These are phyloP conservation scores for Athalia cordata DNA, from an alignment of 2,888 invertebrate genomes.

Conservation along the genomic window DNA sequence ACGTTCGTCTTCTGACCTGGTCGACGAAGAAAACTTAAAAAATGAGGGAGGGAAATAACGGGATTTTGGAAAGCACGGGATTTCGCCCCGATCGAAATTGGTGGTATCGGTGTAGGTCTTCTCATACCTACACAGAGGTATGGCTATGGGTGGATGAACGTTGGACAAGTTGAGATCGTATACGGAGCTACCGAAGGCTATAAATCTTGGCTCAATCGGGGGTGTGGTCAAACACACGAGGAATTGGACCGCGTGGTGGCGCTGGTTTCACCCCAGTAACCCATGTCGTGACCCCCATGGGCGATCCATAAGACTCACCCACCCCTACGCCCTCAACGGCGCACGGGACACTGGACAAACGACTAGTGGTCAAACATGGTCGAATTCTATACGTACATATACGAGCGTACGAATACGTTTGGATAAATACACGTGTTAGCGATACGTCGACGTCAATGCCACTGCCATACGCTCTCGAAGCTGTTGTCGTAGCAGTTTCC, in stretches of 20 bases:
- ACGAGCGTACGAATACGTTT: no score
- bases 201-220: constrained; percentile 71
- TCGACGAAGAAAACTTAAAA: no score
- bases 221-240: constrained; percentile 71
- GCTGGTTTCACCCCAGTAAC: constrained; percentile 42
- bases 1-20: no score
- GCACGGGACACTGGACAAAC: constrained; percentile 37
- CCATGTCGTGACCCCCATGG: constrained; percentile 42
- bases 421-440: constrained; percentile 31
- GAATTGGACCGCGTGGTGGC: constrained; percentile 37
- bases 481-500: constrained; percentile 8
- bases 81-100: constrained; percentile 22
- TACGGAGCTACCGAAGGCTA: constrained; percentile 55
- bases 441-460: constrained; percentile 33
- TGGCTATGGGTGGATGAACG: no score
- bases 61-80: no score
- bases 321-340: constrained; percentile 38
- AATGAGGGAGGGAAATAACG: no score
- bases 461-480: background rate
- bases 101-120: background rate
- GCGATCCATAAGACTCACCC: constrained; percentile 45
- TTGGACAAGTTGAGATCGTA: background rate
- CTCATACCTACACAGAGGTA: no score
- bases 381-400: constrained; percentile 23
- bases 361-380: constrained; percentile 46